Evolutionary conservation across 1,140 invertebrate species (phyloP), one percentile per base, ranked within the genome.

Genomic region (Physella acuta): DNA sequence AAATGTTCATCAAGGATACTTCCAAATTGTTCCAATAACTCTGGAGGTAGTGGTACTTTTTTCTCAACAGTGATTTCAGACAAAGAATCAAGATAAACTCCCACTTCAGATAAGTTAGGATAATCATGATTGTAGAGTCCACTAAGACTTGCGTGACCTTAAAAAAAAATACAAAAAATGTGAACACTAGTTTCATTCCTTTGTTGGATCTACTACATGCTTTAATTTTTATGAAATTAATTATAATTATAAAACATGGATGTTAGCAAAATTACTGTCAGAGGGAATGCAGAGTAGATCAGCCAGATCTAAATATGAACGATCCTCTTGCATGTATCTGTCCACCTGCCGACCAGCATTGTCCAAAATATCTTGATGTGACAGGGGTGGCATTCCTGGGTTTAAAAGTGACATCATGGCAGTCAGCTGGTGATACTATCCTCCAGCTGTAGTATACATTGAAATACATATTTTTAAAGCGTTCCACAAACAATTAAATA

Each of bases 11-110:
- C 72, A 90, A 92, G 89, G 91, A 91, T 93, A 94, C 93, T 92
- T 75, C 91, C 90, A 88, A 96, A 95, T 82, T 97, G 93, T 85
- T 97, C 94, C 83, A 95, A 89, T 70, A 98, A 90, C 88, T 96
- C 94, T 20, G 92, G 90, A 24, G 95, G 95, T 30, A 98, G 87
- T 63, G 94, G 92, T 51, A 95, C 90, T 87, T 92, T 93, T 76
- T 90, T 92, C 3, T 92, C 84, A 66, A 90, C 90, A 78, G 90
- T 90, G 75, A 97, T 87, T 82, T 95, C 93, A 73, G 92, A 73
- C 8, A 86, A 73, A 11, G 75, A 71, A 58, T 84, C 80, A 14
- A 85, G 71, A 39, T 81, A 91, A 75, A 91, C 86, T 67, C 89
- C 89, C 37, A 89, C 79, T 37, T 92, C 88, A 24, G 88, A 77